These are phyloP conservation scores for Sclerurus mexicanus DNA, from an alignment of 2,113 vertebrate species.

Conservation along the genomic window DNA sequence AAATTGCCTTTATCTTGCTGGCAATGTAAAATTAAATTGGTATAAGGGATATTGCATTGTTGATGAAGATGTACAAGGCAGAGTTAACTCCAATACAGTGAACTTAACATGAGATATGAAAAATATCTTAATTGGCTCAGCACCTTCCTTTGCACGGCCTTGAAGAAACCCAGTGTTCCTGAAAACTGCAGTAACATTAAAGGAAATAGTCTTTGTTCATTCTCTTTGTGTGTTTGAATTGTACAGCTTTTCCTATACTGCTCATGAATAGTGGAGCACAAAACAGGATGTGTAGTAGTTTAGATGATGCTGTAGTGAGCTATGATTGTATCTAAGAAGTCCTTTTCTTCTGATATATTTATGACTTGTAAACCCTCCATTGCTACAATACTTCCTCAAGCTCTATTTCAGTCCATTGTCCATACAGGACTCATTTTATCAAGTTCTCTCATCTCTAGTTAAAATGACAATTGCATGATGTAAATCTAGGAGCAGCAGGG, in stretches of 20 bases:
- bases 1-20: conserved; percentile 68
- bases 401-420: conserved; percentile 15
- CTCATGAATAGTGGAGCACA: neutral
- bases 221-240: neutral
- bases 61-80: conserved; percentile 65
- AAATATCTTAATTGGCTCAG: conserved; percentile 56
- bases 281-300: neutral
- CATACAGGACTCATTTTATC: conserved; percentile 20
- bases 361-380: neutral
- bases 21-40: conserved; percentile 63
- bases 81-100: conserved; percentile 43
- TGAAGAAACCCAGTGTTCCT: conserved; percentile 25
- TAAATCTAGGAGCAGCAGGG: conserved; percentile 1
- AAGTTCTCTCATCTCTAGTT: conserved; percentile 19
- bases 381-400: neutral
- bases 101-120: conserved; percentile 26
- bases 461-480: conserved; percentile 1
- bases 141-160: conserved; percentile 27
- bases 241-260: neutral
- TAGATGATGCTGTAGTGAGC: neutral
- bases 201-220: conserved; percentile 9
- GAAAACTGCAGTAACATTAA: conserved; percentile 13
- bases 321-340: neutral
- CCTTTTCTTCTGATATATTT: conserved; percentile 30
- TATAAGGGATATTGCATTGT: conserved; percentile 59